phyloP scores from a whole-genome alignment of 2,888 invertebrate genomes.

The Platerodrilus igneus region DNA sequence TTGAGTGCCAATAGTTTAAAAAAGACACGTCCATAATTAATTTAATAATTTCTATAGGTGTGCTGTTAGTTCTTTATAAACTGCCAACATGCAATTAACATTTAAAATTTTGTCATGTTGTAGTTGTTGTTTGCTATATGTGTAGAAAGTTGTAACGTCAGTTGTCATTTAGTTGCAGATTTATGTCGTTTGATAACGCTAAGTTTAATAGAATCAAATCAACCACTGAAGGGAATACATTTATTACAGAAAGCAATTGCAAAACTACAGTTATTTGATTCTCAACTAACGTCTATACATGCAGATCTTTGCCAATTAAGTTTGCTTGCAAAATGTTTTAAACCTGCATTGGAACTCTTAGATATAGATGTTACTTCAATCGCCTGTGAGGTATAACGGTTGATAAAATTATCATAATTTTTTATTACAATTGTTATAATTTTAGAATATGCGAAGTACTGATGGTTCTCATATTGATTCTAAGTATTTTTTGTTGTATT shows the following conservation, averaged over 20 bases:
- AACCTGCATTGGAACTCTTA: conserved; percentile 82
- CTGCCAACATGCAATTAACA: too few species aligned
- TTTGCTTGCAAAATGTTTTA: conserved; percentile 84
- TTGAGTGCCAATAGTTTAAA: too few species aligned
- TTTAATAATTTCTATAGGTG: too few species aligned
- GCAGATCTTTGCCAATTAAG: conserved; percentile 91
- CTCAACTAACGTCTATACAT: conserved; percentile 91
- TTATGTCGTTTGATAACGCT: conserved; percentile 80
- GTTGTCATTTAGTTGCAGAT: conserved; percentile 76
- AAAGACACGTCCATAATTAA: too few species aligned
- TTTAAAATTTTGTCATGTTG: too few species aligned
- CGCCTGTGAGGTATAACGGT: conserved; percentile 72
- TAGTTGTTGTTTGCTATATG: too few species aligned
- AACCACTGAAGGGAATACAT: conserved; percentile 78
- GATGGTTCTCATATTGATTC: conserved; percentile 74
- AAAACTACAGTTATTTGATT: conserved; percentile 81
- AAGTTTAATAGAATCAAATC: conserved; percentile 70
- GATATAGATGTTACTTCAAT: conserved; percentile 90
- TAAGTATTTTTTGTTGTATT: conserved; percentile 88
- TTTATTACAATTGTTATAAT: conserved; percentile 12
- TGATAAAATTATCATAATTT: conserved; percentile 6
- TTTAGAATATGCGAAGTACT: conserved; percentile 37
- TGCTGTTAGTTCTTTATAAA: too few species aligned
- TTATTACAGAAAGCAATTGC: conserved; percentile 78
- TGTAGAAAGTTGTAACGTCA: too few species aligned